phyloP scores from a whole-genome alignment of 2,888 invertebrate genomes.

The Zelleria hepariella region DNA sequence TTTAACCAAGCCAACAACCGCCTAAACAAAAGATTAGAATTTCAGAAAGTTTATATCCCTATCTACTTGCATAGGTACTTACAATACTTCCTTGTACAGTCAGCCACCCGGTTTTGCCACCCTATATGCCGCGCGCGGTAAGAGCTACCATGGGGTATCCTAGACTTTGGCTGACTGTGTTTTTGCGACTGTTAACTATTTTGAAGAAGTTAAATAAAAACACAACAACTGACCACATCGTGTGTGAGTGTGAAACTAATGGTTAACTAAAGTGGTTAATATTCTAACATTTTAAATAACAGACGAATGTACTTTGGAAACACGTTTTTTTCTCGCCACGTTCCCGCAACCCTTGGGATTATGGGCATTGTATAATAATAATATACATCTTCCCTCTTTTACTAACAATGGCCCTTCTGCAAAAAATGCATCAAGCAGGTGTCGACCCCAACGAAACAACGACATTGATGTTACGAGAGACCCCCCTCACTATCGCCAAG shows the following conservation, averaged over 20 bases:
- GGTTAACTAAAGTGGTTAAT: too few species aligned
- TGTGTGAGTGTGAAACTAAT: not conserved
- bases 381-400: slow-evolving; percentile 21
- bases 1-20: not conserved
- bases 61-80: too few species aligned
- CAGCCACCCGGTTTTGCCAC: too few species aligned
- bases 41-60: too few species aligned
- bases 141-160: too few species aligned
- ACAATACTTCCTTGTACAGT: too few species aligned
- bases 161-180: too few species aligned
- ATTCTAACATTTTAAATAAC: not conserved
- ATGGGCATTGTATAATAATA: slow-evolving; percentile 23
- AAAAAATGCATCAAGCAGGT: slow-evolving; percentile 24
- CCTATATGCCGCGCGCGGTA: too few species aligned
- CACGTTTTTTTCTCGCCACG: slow-evolving; percentile 18
- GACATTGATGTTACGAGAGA: not conserved
- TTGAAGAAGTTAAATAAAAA: not conserved
- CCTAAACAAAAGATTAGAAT: not conserved
- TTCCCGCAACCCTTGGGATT: slow-evolving; percentile 19
- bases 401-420: slow-evolving; percentile 20
- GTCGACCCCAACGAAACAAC: slow-evolving; percentile 10
- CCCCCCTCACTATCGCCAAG: not conserved
- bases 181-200: too few species aligned
- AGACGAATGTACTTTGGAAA: not conserved
- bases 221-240: not conserved